phyloP scores from a whole-genome alignment of 2,888 invertebrate species.

The Lasioglossum oenotherae region DNA sequence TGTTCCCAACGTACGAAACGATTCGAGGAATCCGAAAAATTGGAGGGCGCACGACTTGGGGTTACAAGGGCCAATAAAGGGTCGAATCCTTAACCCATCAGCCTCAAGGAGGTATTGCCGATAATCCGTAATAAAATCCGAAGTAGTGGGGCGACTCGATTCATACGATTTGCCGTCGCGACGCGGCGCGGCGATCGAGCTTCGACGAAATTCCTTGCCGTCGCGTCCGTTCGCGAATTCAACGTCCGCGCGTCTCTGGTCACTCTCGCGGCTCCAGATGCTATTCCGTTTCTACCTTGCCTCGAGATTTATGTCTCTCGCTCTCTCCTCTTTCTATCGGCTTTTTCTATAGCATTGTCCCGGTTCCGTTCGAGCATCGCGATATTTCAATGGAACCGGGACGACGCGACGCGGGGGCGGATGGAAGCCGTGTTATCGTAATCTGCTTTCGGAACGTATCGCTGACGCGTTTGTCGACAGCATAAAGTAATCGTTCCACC shows the following conservation, averaged over 20 bases:
- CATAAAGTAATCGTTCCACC: slow-evolving; percentile 52
- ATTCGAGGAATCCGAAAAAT: neutral
- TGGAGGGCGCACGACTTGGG: neutral
- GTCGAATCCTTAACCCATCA: neutral
- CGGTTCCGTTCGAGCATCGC: slow-evolving; percentile 2
- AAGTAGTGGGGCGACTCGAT: neutral
- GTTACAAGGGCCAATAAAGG: neutral
- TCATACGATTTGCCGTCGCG: neutral
- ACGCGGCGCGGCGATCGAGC: neutral
- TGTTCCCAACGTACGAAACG: neutral
- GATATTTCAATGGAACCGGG: neutral
- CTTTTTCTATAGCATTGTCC: neutral
- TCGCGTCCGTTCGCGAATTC: neutral
- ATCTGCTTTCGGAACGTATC: slow-evolving; percentile 68
- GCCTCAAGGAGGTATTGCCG: neutral
- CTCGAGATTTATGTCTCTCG: neutral
- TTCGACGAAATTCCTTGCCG: neutral
- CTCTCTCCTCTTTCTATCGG: neutral
- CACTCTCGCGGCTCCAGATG: neutral
- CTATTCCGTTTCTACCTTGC: neutral
- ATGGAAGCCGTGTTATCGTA: slow-evolving; percentile 61
- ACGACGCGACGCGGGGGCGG: slow-evolving; percentile 5
- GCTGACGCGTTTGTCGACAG: slow-evolving; percentile 31
- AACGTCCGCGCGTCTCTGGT: neutral
- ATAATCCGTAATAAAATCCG: slow-evolving; percentile 2